These are phyloP conservation scores for Anas georgica DNA, from an alignment of 2,797 vertebrate species.

Conservation along the genomic window DNA sequence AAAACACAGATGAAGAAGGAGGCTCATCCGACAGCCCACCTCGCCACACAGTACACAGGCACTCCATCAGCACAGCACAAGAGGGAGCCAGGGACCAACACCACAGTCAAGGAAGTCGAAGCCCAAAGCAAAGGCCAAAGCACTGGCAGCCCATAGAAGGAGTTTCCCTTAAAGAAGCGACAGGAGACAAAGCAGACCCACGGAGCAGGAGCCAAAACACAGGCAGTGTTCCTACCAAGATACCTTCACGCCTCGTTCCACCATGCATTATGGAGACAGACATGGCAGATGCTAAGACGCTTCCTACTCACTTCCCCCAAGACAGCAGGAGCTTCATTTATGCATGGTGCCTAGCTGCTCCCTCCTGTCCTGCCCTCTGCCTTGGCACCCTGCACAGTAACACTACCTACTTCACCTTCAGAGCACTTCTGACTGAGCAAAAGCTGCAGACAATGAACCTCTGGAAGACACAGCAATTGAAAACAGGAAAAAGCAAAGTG, in stretches of 20 bases:
- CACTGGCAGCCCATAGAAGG: not conserved
- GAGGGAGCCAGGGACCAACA: not conserved
- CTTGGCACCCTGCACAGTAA: not conserved
- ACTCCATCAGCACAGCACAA: not conserved
- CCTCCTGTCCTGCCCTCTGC: not conserved
- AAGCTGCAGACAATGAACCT: not conserved
- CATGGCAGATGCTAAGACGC: not conserved
- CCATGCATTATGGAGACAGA: not conserved
- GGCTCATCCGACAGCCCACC: not conserved
- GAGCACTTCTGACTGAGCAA: not conserved
- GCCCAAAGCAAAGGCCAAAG: not conserved
- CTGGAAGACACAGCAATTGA: not conserved
- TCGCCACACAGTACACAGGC: not conserved
- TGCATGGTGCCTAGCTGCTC: not conserved
- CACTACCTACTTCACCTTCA: not conserved
- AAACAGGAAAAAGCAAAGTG: not conserved
- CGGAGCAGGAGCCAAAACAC: not conserved
- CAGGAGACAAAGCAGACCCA: not conserved
- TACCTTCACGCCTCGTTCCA: not conserved
- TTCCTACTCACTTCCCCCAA: not conserved
- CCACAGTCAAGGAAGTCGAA: not conserved
- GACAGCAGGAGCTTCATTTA: not conserved
- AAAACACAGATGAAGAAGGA: not conserved
- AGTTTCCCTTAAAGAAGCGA: not conserved
- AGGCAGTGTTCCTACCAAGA: not conserved